Evolutionary conservation across 2,113 vertebrate genomes (phyloP).

Genomic region (Crotalus helleri): DNA sequence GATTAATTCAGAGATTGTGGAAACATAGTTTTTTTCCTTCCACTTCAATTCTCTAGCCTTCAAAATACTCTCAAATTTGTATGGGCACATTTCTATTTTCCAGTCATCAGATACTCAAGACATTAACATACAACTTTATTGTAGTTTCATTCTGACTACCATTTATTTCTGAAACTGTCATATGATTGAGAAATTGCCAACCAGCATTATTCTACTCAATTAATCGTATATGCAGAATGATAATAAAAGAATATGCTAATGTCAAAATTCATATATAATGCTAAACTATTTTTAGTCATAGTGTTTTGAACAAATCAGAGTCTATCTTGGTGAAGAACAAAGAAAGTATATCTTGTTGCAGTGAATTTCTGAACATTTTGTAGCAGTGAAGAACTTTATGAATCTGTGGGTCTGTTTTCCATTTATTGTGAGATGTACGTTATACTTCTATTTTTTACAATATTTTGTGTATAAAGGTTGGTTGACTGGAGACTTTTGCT

Average conservation of each 20-base stretch:
- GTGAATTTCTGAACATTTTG: background rate
- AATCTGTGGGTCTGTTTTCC: background rate
- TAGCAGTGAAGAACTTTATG: background rate
- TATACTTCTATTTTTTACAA: background rate
- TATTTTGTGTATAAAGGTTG: background rate
- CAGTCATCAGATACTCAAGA: slow-evolving; percentile 15
- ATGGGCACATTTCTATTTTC: slow-evolving; percentile 26
- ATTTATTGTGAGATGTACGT: background rate
- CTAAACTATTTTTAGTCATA: background rate
- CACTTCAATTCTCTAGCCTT: background rate
- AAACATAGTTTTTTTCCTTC: slow-evolving; percentile 33
- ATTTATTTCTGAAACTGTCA: background rate
- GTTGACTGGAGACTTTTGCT: background rate
- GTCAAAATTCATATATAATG: background rate
- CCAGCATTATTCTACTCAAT: background rate
- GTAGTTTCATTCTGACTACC: slow-evolving; percentile 24
- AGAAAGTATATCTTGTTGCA: background rate
- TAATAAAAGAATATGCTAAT: background rate
- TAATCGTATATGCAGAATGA: background rate
- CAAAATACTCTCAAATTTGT: background rate
- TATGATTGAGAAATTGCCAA: fast-evolving
- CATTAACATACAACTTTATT: background rate
- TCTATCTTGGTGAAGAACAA: background rate
- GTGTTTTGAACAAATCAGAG: background rate
- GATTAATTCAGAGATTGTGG: slow-evolving; percentile 45